These are phyloP conservation scores for Paramuricea clavata DNA, from an alignment of 92 coral and sea anemone genomes.

Conservation along the genomic window DNA sequence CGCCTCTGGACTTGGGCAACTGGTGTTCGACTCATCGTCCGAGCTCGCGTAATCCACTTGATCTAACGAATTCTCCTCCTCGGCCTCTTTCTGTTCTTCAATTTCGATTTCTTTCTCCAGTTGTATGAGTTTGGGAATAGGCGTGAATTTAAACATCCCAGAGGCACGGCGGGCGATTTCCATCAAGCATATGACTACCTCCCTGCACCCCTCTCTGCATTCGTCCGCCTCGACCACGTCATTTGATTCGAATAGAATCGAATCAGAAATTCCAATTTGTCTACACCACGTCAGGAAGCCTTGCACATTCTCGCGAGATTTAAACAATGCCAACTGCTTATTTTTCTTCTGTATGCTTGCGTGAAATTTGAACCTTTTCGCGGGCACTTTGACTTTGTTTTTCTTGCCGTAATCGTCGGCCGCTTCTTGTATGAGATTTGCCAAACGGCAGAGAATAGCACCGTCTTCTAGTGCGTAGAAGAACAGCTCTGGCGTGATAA, in stretches of 20 bases:
- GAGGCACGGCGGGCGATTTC: constrained; percentile 88
- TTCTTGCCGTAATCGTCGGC: constrained; percentile 78
- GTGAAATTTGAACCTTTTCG: constrained; percentile 79
- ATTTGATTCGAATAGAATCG: constrained; percentile 96
- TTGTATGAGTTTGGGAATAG: constrained; percentile 88
- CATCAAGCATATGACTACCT: constrained; percentile 95
- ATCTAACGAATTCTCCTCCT: constrained; percentile 23
- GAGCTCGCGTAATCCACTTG: constrained; percentile 59
- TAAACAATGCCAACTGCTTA: constrained; percentile 82
- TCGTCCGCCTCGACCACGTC: constrained; percentile 98
- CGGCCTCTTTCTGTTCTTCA: constrained; percentile 77
- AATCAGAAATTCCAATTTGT: constrained; percentile 89
- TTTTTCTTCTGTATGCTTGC: constrained; percentile 70
- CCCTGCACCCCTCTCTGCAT: constrained; percentile 94
- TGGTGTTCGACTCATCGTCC: constrained; percentile 33
- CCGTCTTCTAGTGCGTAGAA: constrained; percentile 99
- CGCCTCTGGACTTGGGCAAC: constrained; percentile 60
- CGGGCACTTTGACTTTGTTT: constrained; percentile 75
- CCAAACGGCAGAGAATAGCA: constrained; percentile 86
- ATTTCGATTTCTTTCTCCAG: constrained; percentile 96
- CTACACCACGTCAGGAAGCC: constrained; percentile 98
- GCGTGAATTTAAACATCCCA: constrained; percentile 75
- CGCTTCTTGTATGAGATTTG: constrained; percentile 93
- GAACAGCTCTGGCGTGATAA: constrained; percentile 89
- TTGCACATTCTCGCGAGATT: constrained; percentile 97